phyloP scores from a whole-genome alignment of 1,140 invertebrate genomes.

The Drosophila leontia region DNA sequence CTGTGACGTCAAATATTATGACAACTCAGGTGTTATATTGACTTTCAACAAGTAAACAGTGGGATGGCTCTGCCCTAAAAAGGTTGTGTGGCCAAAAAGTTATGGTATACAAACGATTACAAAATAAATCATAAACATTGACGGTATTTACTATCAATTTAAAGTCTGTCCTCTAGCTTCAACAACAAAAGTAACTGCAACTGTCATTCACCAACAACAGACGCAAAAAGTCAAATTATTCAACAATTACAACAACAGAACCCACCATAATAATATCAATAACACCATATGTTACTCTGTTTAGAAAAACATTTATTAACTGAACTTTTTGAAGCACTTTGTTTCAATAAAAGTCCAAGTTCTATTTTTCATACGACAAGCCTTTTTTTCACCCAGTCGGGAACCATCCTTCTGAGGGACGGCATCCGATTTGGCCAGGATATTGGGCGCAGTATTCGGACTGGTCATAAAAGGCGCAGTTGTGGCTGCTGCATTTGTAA shows the following conservation, averaged over 20 bases:
- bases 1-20: constrained; percentile 23
- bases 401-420: constrained; percentile 55
- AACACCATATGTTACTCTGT: neutral
- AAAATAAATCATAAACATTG: neutral
- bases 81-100: neutral
- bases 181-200: neutral
- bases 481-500: constrained; percentile 56
- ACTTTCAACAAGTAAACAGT: neutral
- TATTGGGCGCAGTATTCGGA: constrained; percentile 51
- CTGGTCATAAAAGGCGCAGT: constrained; percentile 64
- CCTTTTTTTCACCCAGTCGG: neutral
- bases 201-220: neutral
- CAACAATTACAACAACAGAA: neutral
- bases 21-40: neutral
- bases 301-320: neutral
- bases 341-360: neutral
- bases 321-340: neutral
- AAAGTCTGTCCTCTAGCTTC: neutral
- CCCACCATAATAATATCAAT: too few species aligned
- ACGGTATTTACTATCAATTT: neutral
- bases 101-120: neutral
- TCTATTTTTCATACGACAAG: neutral
- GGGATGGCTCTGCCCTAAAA: neutral
- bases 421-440: constrained; percentile 42
- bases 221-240: too few species aligned